Evolutionary conservation across 1,140 invertebrate genomes (phyloP).

Genomic region (Cydia splendana): DNA sequence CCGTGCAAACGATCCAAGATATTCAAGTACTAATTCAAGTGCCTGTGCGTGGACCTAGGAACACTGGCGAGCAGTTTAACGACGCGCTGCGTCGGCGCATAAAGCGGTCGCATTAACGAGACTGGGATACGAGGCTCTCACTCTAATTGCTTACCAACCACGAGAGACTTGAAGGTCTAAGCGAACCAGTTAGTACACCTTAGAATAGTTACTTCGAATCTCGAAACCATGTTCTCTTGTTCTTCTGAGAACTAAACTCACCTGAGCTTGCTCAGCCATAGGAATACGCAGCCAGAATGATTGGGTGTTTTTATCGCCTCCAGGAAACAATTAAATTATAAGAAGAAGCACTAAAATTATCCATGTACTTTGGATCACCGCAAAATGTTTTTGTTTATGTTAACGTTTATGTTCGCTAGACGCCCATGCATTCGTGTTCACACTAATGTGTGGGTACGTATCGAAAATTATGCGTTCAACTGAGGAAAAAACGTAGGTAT

Average conservation of each 20-base stretch:
- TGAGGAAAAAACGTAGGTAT: background rate
- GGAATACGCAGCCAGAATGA: conserved; percentile 37
- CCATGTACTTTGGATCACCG: conserved; percentile 29
- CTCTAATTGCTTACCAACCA: background rate
- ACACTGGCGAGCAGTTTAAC: conserved; percentile 44
- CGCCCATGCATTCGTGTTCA: background rate
- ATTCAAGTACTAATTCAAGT: background rate
- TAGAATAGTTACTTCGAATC: too few species aligned
- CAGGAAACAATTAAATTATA: conserved; percentile 47
- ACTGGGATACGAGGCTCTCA: background rate
- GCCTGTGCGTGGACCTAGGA: background rate
- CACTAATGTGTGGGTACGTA: background rate
- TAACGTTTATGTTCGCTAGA: background rate
- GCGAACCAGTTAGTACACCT: background rate
- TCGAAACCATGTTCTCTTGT: too few species aligned
- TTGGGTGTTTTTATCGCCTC: conserved; percentile 50
- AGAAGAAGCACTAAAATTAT: conserved; percentile 47
- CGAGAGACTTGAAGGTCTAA: background rate
- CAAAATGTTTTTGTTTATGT: background rate
- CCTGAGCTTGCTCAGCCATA: background rate
- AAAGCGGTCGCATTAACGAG: conserved; percentile 46
- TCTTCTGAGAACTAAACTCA: background rate
- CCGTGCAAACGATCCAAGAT: background rate
- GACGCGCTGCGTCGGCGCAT: conserved; percentile 53
- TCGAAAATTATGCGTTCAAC: background rate